These are phyloP conservation scores for Penaeus japonicus DNA, from an alignment of 1,140 invertebrate genomes.

Conservation along the genomic window DNA sequence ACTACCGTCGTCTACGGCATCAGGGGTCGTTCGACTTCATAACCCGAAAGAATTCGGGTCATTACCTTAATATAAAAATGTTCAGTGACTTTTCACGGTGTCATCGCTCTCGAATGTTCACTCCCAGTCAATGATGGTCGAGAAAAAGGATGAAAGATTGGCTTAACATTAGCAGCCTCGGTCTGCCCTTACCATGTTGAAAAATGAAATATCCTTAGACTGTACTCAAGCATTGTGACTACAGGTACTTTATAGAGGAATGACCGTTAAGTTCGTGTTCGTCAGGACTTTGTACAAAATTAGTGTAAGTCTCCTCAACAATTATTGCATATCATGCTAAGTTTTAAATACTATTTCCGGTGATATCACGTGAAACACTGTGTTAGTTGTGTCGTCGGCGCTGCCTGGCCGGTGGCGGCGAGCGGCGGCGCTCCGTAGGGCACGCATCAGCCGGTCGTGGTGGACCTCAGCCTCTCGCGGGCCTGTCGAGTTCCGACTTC, in stretches of 20 bases:
- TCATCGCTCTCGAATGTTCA: background rate
- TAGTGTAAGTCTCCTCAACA: slow-evolving; percentile 48
- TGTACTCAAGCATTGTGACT: background rate
- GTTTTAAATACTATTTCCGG: background rate
- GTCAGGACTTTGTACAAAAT: slow-evolving; percentile 56
- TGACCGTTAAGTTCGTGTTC: slow-evolving; percentile 28
- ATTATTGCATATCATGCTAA: slow-evolving; percentile 14
- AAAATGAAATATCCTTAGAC: background rate
- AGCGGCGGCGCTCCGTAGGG: background rate
- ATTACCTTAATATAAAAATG: background rate
- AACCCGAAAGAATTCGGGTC: background rate
- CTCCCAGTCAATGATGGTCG: too few relatives aligned
- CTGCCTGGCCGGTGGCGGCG: background rate
- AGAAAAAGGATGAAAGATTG: background rate
- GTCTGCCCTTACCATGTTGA: too few relatives aligned
- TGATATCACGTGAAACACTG: slow-evolving; percentile 51
- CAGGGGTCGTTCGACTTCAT: slow-evolving; percentile 19
- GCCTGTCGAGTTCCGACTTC: too few relatives aligned
- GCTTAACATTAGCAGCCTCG: background rate
- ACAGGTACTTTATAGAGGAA: background rate
- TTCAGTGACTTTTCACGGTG: slow-evolving; percentile 4
- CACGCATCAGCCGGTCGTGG: background rate
- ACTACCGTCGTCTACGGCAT: slow-evolving; percentile 15
- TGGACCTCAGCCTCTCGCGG: background rate
- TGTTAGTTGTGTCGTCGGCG: background rate